Conservation (phyloP, 2,797 vertebrate species). For the Aeoliscus strigatus region DNA sequence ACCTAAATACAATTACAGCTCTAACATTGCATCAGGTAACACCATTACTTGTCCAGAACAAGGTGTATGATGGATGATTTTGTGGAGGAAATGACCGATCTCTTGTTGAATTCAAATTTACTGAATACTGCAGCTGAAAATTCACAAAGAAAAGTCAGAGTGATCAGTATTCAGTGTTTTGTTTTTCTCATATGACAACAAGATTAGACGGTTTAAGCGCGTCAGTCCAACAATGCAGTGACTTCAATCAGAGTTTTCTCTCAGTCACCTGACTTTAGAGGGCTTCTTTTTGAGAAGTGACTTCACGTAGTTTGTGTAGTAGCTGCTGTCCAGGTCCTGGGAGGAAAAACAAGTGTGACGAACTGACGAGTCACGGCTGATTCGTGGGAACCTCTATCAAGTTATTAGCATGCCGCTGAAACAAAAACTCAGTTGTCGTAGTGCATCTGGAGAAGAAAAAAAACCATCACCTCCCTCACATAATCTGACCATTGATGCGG, state of each 20-base stretch:
- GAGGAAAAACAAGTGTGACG: background rate
- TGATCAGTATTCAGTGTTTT: background rate
- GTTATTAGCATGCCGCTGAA: conserved; percentile 36
- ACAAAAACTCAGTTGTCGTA: conserved; percentile 52
- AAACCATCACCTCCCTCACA: conserved; percentile 26
- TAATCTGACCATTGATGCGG: conserved; percentile 50
- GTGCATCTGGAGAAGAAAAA: conserved; percentile 28
- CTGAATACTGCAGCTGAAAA: no score
- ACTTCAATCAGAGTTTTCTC: background rate
- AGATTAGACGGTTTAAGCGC: no score
- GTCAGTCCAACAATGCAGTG: no score
- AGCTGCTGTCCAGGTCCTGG: conserved; percentile 77
- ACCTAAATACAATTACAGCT: no score
- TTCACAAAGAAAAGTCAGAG: no score
- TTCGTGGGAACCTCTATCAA: no score
- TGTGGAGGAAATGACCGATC: no score
- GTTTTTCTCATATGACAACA: background rate
- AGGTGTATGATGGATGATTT: no score
- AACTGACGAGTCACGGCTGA: background rate
- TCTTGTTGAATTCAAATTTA: no score
- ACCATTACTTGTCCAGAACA: no score
- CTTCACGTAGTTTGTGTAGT: conserved; percentile 84
- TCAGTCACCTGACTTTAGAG: conserved; percentile 68
- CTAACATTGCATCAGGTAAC: no score
- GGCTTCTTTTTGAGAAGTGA: conserved; percentile 75